A percentile compares a stretch with the other conserved stretches of the same genome.
phyloP scores from a whole-genome alignment of 1,140 invertebrate genomes.

The Eciton burchellii region DNA sequence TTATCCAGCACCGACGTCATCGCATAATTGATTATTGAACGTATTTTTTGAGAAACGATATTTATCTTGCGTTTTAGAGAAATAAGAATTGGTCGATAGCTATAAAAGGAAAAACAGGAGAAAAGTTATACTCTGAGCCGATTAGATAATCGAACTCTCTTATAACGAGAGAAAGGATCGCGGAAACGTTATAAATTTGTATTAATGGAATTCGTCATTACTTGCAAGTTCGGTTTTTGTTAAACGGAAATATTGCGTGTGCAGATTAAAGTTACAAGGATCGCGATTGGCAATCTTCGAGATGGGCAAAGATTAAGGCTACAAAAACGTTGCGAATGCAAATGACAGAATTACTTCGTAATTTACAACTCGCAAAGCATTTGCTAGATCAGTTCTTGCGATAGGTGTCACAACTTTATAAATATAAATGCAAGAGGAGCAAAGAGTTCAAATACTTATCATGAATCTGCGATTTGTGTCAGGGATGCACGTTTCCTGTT shows the following conservation, averaged over 20 bases:
- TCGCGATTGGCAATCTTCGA: not conserved
- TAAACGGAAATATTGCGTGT: not conserved
- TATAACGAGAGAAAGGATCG: constrained; percentile 55
- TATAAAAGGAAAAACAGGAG: not conserved
- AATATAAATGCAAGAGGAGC: not conserved
- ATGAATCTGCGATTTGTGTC: constrained; percentile 1
- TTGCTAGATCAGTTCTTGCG: not conserved
- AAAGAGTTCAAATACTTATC: constrained; percentile 3
- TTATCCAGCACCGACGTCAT: constrained; percentile 11
- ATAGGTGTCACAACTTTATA: not conserved
- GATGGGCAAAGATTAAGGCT: not conserved
- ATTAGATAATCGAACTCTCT: constrained; percentile 59
- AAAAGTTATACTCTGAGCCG: constrained; percentile 28
- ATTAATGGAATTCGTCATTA: constrained; percentile 6
- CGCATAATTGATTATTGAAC: not conserved
- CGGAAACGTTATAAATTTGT: constrained; percentile 36
- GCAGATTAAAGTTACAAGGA: not conserved
- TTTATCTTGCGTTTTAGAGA: not conserved
- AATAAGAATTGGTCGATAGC: not conserved
- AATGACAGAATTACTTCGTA: constrained; percentile 10
- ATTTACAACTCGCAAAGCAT: not conserved
- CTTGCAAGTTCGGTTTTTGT: not conserved
- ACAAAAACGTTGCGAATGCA: not conserved
- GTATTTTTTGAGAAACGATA: not conserved
- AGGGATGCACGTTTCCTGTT: not conserved